phyloP scores from a whole-genome alignment of 2,888 invertebrate species.

The Achlya flavicornis region DNA sequence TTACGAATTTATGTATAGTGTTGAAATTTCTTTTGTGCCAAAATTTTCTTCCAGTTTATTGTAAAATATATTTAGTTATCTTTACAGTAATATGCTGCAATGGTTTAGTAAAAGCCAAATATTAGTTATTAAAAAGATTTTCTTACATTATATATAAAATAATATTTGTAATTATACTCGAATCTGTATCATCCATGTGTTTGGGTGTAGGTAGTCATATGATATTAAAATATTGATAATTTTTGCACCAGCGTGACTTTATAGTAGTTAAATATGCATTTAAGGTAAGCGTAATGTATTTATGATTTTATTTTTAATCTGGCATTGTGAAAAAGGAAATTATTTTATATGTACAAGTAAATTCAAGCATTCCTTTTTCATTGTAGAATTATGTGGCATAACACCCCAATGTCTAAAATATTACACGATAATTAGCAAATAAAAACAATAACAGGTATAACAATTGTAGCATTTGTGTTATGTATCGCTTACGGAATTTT shows the following conservation, averaged over 20 bases:
- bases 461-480: slow-evolving; percentile 62
- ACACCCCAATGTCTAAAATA: neutral
- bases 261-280: slow-evolving; percentile 7
- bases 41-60: slow-evolving; percentile 42
- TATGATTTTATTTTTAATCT: slow-evolving; percentile 29
- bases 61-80: slow-evolving; percentile 10
- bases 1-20: slow-evolving; percentile 40
- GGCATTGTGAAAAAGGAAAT: slow-evolving; percentile 37
- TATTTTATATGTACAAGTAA: slow-evolving; percentile 20
- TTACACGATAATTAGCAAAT: neutral
- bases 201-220: slow-evolving; percentile 62
- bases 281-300: slow-evolving; percentile 11
- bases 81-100: too few relatives aligned
- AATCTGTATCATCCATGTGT: neutral
- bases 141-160: neutral
- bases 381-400: neutral
- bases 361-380: slow-evolving; percentile 17
- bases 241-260: slow-evolving; percentile 4
- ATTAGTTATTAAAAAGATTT: neutral
- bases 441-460: slow-evolving; percentile 20
- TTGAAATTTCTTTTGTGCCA: slow-evolving; percentile 50
- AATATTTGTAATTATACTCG: neutral
- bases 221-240: slow-evolving; percentile 21
- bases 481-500: slow-evolving; percentile 53
- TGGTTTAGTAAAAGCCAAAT: neutral